phyloP scores from a whole-genome alignment of 1,140 invertebrate genomes.

The Antheraea mylitta region DNA sequence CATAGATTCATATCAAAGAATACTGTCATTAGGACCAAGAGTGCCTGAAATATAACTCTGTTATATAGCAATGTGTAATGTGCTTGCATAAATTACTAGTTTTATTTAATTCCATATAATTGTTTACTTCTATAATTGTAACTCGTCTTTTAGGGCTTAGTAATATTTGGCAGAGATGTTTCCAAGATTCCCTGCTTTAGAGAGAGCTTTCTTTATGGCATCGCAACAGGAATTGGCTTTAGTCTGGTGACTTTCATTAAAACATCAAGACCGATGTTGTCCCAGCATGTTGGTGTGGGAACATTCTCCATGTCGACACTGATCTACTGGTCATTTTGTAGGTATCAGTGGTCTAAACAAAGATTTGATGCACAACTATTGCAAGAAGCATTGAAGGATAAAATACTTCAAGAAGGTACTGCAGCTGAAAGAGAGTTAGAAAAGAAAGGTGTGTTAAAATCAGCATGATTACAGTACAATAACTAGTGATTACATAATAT shows the following conservation, averaged over 20 bases:
- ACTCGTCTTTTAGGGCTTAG: conserved; percentile 54
- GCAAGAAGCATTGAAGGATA: conserved; percentile 72
- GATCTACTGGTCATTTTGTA: conserved; percentile 79
- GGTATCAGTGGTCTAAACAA: conserved; percentile 75
- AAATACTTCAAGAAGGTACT: conserved; percentile 75
- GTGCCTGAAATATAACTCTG: too few relatives aligned
- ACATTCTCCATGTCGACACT: conserved; percentile 79
- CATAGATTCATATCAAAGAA: too few relatives aligned
- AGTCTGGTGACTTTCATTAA: conserved; percentile 81
- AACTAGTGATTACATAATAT: background rate
- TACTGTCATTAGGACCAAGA: too few relatives aligned
- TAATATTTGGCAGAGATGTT: conserved; percentile 81
- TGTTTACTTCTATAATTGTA: too few relatives aligned
- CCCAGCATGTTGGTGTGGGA: conserved; percentile 78
- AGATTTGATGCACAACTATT: conserved; percentile 75
- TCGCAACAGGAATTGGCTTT: conserved; percentile 78
- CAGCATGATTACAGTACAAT: conserved; percentile 35
- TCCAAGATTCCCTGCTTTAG: conserved; percentile 83
- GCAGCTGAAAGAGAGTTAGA: conserved; percentile 63
- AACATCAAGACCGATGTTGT: conserved; percentile 78
- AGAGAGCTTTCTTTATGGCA: conserved; percentile 81
- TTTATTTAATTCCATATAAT: too few relatives aligned
- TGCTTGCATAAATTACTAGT: too few relatives aligned
- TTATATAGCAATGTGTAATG: too few relatives aligned
- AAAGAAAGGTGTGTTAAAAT: conserved; percentile 58